Percentiles rank a stretch among this genome's conserved stretches.
Conservation (phyloP, 2,888 invertebrate species). For the Gymnocheta viridis region DNA sequence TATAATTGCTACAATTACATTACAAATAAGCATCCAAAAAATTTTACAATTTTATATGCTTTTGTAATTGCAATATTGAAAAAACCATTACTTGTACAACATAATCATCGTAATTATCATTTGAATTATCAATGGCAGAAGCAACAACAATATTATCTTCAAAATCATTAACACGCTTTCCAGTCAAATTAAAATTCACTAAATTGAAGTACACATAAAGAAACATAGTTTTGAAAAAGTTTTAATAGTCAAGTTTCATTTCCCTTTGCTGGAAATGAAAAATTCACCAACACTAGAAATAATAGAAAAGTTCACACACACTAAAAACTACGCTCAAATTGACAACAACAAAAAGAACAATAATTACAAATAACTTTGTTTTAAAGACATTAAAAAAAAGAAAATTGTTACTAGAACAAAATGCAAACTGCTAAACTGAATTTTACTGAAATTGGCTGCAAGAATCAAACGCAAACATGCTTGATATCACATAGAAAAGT, state of each 20-base stretch:
- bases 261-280: neutral
- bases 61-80: constrained; percentile 31
- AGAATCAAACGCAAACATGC: constrained; percentile 43
- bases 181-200: constrained; percentile 38
- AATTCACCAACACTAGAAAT: no score
- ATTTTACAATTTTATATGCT: constrained; percentile 12
- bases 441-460: constrained; percentile 61
- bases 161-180: constrained; percentile 41
- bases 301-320: constrained; percentile 9
- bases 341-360: constrained; percentile 3
- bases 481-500: constrained; percentile 18
- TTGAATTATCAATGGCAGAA: neutral
- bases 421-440: constrained; percentile 46
- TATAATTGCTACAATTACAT: neutral
- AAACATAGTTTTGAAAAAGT: neutral
- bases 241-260: neutral
- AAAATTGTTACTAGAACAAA: constrained; percentile 22
- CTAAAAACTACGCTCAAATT: constrained; percentile 33
- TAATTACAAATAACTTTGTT: constrained; percentile 26
- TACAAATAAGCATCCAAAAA: neutral
- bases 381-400: constrained; percentile 6
- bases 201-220: constrained; percentile 29
- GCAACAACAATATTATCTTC: constrained; percentile 11
- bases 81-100: neutral
- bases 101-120: constrained; percentile 11